phyloP scores from a whole-genome alignment of 2,113 vertebrate genomes.

The Gallinago undulata region DNA sequence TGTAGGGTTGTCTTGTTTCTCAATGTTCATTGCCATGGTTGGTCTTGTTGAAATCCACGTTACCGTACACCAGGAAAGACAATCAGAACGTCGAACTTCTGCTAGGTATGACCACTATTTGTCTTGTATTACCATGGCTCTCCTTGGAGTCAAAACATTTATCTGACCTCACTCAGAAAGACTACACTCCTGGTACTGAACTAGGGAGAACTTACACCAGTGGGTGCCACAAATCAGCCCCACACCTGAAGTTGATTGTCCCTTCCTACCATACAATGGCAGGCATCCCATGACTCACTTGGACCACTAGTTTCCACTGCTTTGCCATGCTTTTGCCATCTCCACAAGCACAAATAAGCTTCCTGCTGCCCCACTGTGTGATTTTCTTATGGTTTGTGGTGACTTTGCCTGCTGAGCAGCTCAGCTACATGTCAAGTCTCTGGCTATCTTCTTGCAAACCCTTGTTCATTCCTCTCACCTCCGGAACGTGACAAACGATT shows the following conservation, averaged over 20 bases:
- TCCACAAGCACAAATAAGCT: neutral
- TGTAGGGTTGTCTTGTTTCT: neutral
- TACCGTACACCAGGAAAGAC: fast-evolving
- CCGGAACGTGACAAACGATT: neutral
- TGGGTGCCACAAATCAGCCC: neutral
- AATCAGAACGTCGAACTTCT: neutral
- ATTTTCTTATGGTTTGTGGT: neutral
- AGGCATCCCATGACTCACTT: neutral
- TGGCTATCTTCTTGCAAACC: neutral
- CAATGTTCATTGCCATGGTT: neutral
- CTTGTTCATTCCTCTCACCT: slow-evolving; percentile 27
- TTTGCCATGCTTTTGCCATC: neutral
- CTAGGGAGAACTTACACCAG: neutral
- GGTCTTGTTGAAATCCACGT: neutral
- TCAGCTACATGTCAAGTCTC: neutral
- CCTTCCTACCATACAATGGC: neutral
- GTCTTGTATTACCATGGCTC: neutral
- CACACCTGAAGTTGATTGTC: fast-evolving
- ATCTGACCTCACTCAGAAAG: neutral
- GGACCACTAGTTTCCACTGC: neutral
- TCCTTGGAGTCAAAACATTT: neutral
- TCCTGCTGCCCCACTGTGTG: neutral
- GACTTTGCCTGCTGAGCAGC: neutral
- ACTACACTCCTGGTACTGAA: fast-evolving
- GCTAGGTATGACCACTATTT: fast-evolving